Percentiles rank a stretch among this genome's conserved stretches.
Conservation (phyloP, 2,797 vertebrate species). For the Epinephelus malabaricus region DNA sequence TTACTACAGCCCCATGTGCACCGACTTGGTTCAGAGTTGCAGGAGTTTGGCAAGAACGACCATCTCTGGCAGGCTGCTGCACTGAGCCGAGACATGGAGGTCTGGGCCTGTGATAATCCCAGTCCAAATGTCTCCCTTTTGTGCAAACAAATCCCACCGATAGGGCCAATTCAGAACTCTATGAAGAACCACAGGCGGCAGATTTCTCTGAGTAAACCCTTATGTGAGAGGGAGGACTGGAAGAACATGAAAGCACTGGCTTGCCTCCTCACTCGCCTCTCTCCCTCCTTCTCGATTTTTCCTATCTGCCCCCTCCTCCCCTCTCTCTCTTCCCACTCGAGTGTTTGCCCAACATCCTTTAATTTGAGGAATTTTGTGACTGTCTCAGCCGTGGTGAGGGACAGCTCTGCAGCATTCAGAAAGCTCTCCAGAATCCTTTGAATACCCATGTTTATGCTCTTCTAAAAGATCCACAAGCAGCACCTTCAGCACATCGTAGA, state of each 20-base stretch:
- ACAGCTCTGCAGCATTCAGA: constrained; percentile 13
- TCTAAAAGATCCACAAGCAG: constrained; percentile 27
- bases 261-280: constrained; percentile 44
- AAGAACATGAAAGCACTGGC: constrained; percentile 79
- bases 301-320: constrained; percentile 5
- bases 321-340: constrained; percentile 10
- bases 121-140: constrained; percentile 77
- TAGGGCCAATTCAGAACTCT: constrained; percentile 57
- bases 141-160: constrained; percentile 72
- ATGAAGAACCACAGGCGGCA: constrained; percentile 65
- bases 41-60: constrained; percentile 36
- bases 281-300: constrained; percentile 24
- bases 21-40: constrained; percentile 14
- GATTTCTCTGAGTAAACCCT: constrained; percentile 66
- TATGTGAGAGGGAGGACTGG: constrained; percentile 59
- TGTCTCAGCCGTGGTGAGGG: constrained; percentile 14
- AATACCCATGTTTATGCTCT: constrained; percentile 40
- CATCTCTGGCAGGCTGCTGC: constrained; percentile 53
- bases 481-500: constrained; percentile 18
- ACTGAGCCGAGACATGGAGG: constrained; percentile 61
- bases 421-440: constrained; percentile 7
- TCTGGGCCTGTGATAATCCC: constrained; percentile 73
- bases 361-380: constrained; percentile 60
- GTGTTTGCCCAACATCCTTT: constrained; percentile 52
- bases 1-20: not conserved